Evolutionary conservation across 2,797 vertebrate species (phyloP), one percentile per base, ranked within the genome.

Genomic region (Salarias fasciatus): DNA sequence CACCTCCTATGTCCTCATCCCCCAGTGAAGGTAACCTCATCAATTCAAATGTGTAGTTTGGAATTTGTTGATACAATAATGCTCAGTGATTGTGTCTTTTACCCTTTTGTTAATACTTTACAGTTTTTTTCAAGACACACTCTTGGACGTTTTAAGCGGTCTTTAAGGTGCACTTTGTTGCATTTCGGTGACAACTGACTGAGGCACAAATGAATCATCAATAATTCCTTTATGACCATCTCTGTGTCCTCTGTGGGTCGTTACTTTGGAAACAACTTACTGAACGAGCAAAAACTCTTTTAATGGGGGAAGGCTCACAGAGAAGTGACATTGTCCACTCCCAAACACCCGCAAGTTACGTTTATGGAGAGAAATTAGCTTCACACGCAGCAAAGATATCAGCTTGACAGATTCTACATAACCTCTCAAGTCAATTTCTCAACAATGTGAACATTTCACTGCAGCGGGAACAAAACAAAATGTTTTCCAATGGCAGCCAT

Each of bases 271-370:
- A 63, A 37, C 57, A 56, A 70, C 50, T 63, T 40, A 41, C 57
- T 56, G 4, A 5, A 48, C 41, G 45, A 30, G 54, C 33, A 62
- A 53, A 66, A 63, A 66, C 41, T 8, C 14, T 72, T n/a, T n/a
- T 62, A 69, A 72, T 58, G 60, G 24, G 18, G 18, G 24, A 24
- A 24, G 18, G 18, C 18, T 24, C 18, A 3, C 24, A 49, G 63
- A 59, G 36, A 54, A 42, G 56, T 70, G 69, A 51, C 37, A 47
- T 56, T 61, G 65, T 69, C 53, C 49, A 60, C 56, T 49, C 4
- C 0, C n/a, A 58, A 75, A 60, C 47, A 63, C 76, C 67, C 63
- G 72, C 41, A 5, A 18, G 13, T 72, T 75, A 82, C 71, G 75
- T 76, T 79, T 75, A 61, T 63, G 15, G 54, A 66, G 52, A 49